Evolutionary conservation across 1,140 invertebrate genomes (phyloP).

Genomic region (Drosophila dunni): DNA sequence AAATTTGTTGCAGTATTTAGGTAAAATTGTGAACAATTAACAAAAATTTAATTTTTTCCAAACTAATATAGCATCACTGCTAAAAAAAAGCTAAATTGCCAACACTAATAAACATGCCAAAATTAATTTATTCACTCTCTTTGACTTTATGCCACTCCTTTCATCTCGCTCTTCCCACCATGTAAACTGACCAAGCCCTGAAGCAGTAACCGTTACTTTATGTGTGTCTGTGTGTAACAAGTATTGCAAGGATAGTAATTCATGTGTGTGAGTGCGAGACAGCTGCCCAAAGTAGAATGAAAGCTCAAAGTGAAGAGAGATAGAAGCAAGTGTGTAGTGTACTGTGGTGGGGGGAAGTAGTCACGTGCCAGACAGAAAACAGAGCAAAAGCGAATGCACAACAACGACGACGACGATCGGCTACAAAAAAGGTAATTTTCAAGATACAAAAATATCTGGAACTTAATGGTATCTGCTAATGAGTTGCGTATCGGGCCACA

Average conservation of each 20-base stretch:
- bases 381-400: slow-evolving; percentile 12
- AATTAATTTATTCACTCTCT: slow-evolving; percentile 47
- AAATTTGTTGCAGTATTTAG: no score
- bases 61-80: no score
- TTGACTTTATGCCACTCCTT: background rate
- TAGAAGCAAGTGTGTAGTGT: no score
- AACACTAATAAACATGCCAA: slow-evolving; percentile 60
- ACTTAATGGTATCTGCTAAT: slow-evolving; percentile 35
- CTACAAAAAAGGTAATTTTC: slow-evolving; percentile 21
- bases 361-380: slow-evolving; percentile 4
- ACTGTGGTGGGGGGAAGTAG: background rate
- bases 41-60: no score
- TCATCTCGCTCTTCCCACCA: background rate
- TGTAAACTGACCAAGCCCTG: slow-evolving; percentile 20
- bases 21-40: no score
- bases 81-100: background rate
- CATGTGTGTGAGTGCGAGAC: background rate
- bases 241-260: slow-evolving; percentile 22
- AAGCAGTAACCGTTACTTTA: slow-evolving; percentile 32
- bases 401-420: no score
- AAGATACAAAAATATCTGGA: slow-evolving; percentile 15
- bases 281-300: no score
- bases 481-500: slow-evolving; percentile 17
- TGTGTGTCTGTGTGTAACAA: background rate
- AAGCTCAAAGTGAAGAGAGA: no score